A percentile compares a stretch with the other conserved stretches of the same genome.
Conservation (phyloP, 2,888 invertebrate species). For the Hemistola chrysoprasaria region DNA sequence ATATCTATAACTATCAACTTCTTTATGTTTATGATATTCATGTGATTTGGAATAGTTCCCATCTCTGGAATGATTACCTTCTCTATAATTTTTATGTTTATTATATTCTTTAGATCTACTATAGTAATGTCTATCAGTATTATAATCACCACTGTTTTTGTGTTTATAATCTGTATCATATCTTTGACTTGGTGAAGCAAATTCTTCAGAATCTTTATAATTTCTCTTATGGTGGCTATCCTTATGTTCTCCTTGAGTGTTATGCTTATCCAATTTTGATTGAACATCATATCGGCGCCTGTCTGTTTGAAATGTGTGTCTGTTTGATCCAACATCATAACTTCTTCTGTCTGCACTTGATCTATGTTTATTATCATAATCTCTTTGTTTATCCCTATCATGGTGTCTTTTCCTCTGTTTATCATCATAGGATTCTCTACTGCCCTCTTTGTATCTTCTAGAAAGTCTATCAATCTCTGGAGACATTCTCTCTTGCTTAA, state of each 20-base stretch:
- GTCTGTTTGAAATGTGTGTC: constrained; percentile 4
- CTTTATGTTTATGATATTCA: too few relatives aligned
- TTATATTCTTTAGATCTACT: neutral
- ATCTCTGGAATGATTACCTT: neutral
- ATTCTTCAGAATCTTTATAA: neutral
- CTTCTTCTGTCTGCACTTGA: neutral
- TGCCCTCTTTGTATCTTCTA: constrained; percentile 14
- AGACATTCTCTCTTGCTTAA: constrained; percentile 24
- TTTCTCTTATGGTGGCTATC: too few relatives aligned
- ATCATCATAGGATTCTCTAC: constrained; percentile 1
- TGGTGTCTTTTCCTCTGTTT: constrained; percentile 1
- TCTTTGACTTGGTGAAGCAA: constrained; percentile 1
- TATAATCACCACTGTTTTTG: neutral
- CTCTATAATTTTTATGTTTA: constrained; percentile 3
- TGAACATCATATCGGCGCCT: neutral
- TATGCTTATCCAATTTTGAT: too few relatives aligned
- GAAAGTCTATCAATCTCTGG: constrained; percentile 6
- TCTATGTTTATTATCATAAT: neutral
- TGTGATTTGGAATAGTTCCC: neutral
- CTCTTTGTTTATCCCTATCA: constrained; percentile 1
- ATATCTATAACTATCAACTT: too few relatives aligned
- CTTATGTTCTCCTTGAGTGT: too few relatives aligned
- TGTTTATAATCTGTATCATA: neutral
- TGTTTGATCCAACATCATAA: neutral
- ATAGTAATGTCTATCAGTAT: constrained; percentile 1